Percentiles rank a stretch among this genome's conserved stretches.
Evolutionary conservation across 2,888 invertebrate genomes (phyloP).

Genomic region (Diachrysia chrysitis): DNA sequence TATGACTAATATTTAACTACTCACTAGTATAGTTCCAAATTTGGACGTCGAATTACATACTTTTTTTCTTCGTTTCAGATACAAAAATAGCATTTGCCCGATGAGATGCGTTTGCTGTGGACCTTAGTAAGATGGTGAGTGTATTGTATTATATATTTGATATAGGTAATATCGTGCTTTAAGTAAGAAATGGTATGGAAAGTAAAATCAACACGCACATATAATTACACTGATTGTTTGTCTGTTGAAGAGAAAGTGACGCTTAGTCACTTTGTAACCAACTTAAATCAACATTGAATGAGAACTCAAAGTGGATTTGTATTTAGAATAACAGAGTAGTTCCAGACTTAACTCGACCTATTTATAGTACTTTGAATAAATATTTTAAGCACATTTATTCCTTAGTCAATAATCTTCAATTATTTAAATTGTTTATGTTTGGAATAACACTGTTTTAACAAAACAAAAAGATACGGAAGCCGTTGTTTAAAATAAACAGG

Average conservation of each 20-base stretch:
- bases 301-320: constrained; percentile 14
- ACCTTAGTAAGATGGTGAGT: constrained; percentile 68
- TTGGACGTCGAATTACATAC: constrained; percentile 12
- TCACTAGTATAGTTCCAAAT: constrained; percentile 33
- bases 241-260: constrained; percentile 61
- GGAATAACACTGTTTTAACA: constrained; percentile 20
- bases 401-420: constrained; percentile 26
- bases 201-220: constrained; percentile 58
- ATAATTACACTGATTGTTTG: constrained; percentile 55
- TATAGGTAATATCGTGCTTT: constrained; percentile 10
- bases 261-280: constrained; percentile 47
- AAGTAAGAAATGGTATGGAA: constrained; percentile 51
- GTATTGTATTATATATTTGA: constrained; percentile 29
- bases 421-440: constrained; percentile 22
- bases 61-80: constrained; percentile 60
- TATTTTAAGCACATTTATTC: constrained; percentile 31
- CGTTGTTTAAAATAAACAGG: constrained; percentile 17
- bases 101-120: constrained; percentile 65
- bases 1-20: constrained; percentile 62
- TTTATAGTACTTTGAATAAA: constrained; percentile 22
- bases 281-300: constrained; percentile 40
- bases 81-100: constrained; percentile 27
- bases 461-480: constrained; percentile 10
- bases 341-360: constrained; percentile 13
- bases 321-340: constrained; percentile 12